Evolutionary conservation across 2,797 vertebrate genomes (phyloP), one percentile per base, ranked within the genome.

Genomic region (Peromyscus aztecus): DNA sequence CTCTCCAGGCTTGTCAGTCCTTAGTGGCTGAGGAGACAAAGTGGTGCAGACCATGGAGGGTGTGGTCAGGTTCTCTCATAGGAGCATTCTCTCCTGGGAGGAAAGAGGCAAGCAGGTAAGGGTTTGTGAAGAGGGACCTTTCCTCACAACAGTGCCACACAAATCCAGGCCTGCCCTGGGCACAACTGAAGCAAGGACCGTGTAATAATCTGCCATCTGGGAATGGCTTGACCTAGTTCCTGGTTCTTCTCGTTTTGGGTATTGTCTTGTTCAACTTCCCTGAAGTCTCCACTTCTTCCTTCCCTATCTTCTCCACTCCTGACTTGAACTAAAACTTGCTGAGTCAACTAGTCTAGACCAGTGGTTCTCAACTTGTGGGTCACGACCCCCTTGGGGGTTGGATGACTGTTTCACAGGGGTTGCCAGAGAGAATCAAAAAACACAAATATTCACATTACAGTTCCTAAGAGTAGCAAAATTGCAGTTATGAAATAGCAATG

Each of bases 171-270:
- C 78, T 92, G 73, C 13, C 55, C n/a, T 81, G 5, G 49, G 9
- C 0, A 0, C 24, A 24, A 6, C 21, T 37, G 8, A 9, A 12
- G 2, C 24, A 67, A 37, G 24, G 3, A 6, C 16, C 9, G 5
- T 40, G 0, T 59, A 86, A 69, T 3, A 40, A 40, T 29, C 5
- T 37, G 24, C 0, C 6, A 0, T 46, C 49, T 43, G 10, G 17
- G 71, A 37, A 34, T 19, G 77, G 19, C 83, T 71, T 83, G 57
- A 71, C 4, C 31, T 34, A 12, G 6, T 16, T 80, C 91, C 37
- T 82, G 63, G 40, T 21, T 43, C 34, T n/a, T 63, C 29, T 92
- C n/a, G 27, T 12, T 13, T 75, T 4, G 23, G 31, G n/a, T 9
- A 0, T 40, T 67, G 31, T 73, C 29, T 55, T 61, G n/a, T 88